Conservation (phyloP, 2,113 vertebrate genomes). For the Illadopsis cleaveri region DNA sequence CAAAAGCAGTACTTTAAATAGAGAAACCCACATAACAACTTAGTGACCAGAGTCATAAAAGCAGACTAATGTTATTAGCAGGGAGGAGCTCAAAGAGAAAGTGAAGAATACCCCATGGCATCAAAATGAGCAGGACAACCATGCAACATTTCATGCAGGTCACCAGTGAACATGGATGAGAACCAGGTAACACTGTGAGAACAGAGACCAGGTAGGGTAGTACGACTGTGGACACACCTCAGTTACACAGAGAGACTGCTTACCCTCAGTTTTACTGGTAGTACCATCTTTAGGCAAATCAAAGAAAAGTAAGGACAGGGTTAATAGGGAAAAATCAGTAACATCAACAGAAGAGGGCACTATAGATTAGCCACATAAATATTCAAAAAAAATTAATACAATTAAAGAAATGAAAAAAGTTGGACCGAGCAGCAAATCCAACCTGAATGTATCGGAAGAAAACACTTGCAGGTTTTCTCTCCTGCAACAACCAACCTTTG, state of each 20-base stretch:
- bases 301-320: constrained; percentile 82
- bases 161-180: constrained; percentile 75
- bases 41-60: constrained; percentile 11
- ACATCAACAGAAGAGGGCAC: constrained; percentile 70
- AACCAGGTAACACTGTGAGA: constrained; percentile 70
- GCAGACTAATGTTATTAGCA: neutral
- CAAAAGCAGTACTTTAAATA: neutral
- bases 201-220: constrained; percentile 66
- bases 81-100: constrained; percentile 6
- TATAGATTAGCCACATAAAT: constrained; percentile 69
- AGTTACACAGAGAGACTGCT: constrained; percentile 83
- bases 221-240: constrained; percentile 75
- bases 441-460: neutral
- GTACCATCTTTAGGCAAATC: constrained; percentile 96
- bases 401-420: constrained; percentile 41
- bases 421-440: constrained; percentile 49
- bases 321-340: constrained; percentile 84
- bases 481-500: neutral
- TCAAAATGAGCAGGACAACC: constrained; percentile 70
- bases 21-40: neutral
- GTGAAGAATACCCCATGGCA: constrained; percentile 29
- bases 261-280: constrained; percentile 94
- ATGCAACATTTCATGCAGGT: constrained; percentile 89
- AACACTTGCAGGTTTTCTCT: neutral
- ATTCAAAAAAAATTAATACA: constrained; percentile 42